Percentiles rank a stretch among this genome's conserved stretches.
phyloP scores from a whole-genome alignment of 1,140 invertebrate genomes.

The Liolophura sinensis region DNA sequence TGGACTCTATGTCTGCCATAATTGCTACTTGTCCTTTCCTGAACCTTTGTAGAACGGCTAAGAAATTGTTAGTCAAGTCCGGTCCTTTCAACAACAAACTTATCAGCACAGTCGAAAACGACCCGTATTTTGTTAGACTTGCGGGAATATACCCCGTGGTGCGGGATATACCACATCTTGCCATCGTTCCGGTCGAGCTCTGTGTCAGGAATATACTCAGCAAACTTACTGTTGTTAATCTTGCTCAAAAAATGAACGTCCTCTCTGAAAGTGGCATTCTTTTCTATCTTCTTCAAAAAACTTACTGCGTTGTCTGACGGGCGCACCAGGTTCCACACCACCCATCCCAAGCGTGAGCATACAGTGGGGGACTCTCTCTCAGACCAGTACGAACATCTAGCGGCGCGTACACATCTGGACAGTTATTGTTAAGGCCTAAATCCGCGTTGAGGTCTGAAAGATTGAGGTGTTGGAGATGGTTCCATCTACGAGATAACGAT shows the following conservation, averaged over 20 bases:
- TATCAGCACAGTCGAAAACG: background rate
- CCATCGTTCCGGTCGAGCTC: background rate
- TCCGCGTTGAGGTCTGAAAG: too few relatives aligned
- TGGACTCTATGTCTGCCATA: conserved; percentile 10
- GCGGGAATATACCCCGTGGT: conserved; percentile 11
- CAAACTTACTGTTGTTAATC: conserved; percentile 1
- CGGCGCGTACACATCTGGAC: too few relatives aligned
- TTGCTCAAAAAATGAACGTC: conserved; percentile 2
- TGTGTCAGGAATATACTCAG: background rate
- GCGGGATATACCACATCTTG: conserved; percentile 16
- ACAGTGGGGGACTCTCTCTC: too few relatives aligned
- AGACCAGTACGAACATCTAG: too few relatives aligned
- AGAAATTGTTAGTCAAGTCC: conserved; percentile 41
- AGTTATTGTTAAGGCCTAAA: too few relatives aligned
- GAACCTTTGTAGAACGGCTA: conserved; percentile 22
- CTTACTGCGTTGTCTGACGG: too few relatives aligned
- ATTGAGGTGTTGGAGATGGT: too few relatives aligned
- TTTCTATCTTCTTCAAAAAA: too few relatives aligned
- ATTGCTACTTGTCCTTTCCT: conserved; percentile 17
- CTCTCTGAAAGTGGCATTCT: background rate
- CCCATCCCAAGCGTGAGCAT: too few relatives aligned
- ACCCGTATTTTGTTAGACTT: conserved; percentile 7
- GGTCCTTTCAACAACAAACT: conserved; percentile 30
- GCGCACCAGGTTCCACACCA: too few relatives aligned
- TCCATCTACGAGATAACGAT: too few relatives aligned